Base-by-base conservation (phyloP, 2,888 invertebrate species). In the Blastobasis lacticolella region DNA sequence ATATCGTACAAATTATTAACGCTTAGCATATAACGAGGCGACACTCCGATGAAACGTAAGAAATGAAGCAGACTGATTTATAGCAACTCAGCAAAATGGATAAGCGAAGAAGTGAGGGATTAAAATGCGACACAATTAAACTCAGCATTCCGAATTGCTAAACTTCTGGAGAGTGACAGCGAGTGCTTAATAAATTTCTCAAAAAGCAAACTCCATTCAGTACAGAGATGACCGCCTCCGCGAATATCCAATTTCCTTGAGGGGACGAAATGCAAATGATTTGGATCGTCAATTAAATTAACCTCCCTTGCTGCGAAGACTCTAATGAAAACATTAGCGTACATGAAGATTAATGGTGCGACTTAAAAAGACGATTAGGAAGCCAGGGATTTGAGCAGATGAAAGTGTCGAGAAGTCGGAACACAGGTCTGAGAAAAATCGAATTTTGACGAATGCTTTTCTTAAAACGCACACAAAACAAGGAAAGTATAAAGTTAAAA, bases 221-320 rank as follows among this genome's bases (percentile, higher is more conserved):
- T 38, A 45, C 52, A 43, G 40, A 5, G 43, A 49, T 43, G 37
- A 38, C 46, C 40, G 37, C 10, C 23, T 23, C 23, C 23, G 23
- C 23, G 23, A 23, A 23, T 23, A 23, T 23, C 23, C 23, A 46
- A 41, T 10, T 50, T 50, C 45, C 9, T 41, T 40, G n/a, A 40
- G 41, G 52, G 49, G 49, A 43, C 46, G 44, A 51, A 54, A 54
- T 54, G 53, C 54, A 57, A 57, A 53, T 49, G 53, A 46, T 37
- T 44, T 44, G 43, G 50, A 49, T 48, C 45, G 52, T n/a, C 54
- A 57, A 57, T 57, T 55, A 55, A 57, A 57, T 55, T 57, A 57
- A 53, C 40, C 52, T 50, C 48, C 51, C 45, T 45, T 49, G 40
- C 45, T 48, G 49, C 48, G 46, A 48, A 10, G 43, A 49, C 40